These are phyloP conservation scores for Conchocele bisecta DNA, from an alignment of 2,888 invertebrate species.

Conservation along the genomic window DNA sequence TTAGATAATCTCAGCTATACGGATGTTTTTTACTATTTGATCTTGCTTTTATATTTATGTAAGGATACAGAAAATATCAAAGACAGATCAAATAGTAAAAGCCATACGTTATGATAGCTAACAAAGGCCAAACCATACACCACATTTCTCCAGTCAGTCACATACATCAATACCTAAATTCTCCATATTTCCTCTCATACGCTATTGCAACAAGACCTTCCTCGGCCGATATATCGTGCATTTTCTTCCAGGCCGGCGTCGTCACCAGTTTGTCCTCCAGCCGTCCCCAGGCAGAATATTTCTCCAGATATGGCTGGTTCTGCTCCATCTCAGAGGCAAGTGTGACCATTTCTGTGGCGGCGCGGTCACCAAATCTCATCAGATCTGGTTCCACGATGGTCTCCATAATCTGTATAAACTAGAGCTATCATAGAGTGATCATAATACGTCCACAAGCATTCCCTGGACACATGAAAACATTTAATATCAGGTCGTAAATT, in stretches of 20 bases:
- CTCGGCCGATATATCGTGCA: conserved; percentile 84
- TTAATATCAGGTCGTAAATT: too few relatives aligned
- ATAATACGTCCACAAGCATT: too few relatives aligned
- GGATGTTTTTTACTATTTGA: too few relatives aligned
- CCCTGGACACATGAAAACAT: too few relatives aligned
- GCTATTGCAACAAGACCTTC: conserved; percentile 85
- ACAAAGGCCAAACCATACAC: neutral
- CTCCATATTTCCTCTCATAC: conserved; percentile 83
- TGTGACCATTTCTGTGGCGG: conserved; percentile 83
- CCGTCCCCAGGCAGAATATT: conserved; percentile 85
- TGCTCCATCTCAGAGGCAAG: conserved; percentile 84
- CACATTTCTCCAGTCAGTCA: too few relatives aligned
- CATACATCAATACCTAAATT: conserved; percentile 82
- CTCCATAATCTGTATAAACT: too few relatives aligned
- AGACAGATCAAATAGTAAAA: too few relatives aligned
- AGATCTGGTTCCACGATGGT: conserved; percentile 84
- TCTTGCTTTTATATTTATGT: too few relatives aligned
- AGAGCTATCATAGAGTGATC: too few relatives aligned
- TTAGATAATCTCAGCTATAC: too few relatives aligned
- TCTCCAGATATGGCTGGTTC: conserved; percentile 83
- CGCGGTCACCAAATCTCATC: conserved; percentile 84
- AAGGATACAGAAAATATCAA: too few relatives aligned
- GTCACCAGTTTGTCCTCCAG: conserved; percentile 84
- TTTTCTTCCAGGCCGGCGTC: conserved; percentile 84
- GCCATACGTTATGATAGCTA: neutral